phyloP scores from a whole-genome alignment of 2,888 invertebrate species.

The Cataglyphis albicans region DNA sequence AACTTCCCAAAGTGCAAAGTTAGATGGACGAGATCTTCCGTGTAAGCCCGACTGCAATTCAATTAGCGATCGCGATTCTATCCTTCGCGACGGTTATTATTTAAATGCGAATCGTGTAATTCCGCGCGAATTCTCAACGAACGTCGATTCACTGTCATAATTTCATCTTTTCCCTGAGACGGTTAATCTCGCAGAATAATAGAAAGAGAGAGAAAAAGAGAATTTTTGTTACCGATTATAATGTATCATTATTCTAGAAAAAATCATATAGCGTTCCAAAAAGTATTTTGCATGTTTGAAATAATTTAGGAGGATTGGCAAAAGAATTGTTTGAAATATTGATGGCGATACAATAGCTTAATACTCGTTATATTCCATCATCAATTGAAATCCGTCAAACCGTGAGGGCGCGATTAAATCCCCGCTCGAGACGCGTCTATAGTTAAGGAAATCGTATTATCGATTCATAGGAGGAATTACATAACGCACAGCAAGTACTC shows the following conservation, averaged over 20 bases:
- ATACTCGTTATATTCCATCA: conserved; percentile 23
- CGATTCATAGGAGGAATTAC: conserved; percentile 73
- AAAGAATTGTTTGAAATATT: background rate
- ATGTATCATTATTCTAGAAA: background rate
- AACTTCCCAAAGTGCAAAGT: conserved; percentile 53
- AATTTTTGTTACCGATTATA: background rate
- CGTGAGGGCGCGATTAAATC: conserved; percentile 60
- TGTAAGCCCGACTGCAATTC: conserved; percentile 44
- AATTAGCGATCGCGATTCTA: conserved; percentile 54
- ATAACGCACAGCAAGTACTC: conserved; percentile 57
- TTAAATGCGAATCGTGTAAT: conserved; percentile 50
- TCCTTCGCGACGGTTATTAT: conserved; percentile 43
- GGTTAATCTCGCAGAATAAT: conserved; percentile 10
- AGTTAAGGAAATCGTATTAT: conserved; percentile 73
- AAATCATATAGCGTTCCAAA: background rate
- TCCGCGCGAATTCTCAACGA: conserved; percentile 35
- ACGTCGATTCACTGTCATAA: conserved; percentile 33
- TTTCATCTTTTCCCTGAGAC: conserved; percentile 22
- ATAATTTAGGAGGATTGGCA: background rate
- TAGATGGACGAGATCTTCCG: conserved; percentile 47
- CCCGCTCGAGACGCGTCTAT: conserved; percentile 64
- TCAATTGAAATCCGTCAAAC: conserved; percentile 53
- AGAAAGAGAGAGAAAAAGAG: background rate
- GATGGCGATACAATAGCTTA: conserved; percentile 21
- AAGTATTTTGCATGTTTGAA: background rate